Evolutionary conservation across 2,888 invertebrate species (phyloP).

Genomic region (Anorthoa munda): DNA sequence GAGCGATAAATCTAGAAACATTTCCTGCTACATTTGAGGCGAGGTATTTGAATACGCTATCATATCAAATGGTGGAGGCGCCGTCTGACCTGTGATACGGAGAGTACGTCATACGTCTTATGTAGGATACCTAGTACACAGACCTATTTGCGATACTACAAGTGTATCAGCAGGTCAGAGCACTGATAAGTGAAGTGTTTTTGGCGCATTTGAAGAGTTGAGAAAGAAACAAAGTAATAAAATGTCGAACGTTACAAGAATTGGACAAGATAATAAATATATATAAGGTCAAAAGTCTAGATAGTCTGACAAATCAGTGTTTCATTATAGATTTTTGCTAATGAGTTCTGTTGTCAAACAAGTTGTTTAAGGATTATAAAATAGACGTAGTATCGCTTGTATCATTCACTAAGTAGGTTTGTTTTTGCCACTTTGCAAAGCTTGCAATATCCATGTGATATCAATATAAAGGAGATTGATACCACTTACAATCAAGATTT

Average conservation of each 20-base stretch:
- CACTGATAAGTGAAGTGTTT: slow-evolving; percentile 57
- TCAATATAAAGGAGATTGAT: background rate
- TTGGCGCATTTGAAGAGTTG: background rate
- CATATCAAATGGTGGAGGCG: slow-evolving; percentile 67
- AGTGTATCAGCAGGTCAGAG: slow-evolving; percentile 66
- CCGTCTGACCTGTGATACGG: slow-evolving; percentile 72
- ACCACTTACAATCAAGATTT: background rate
- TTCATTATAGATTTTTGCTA: slow-evolving; percentile 7
- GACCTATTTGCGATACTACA: slow-evolving; percentile 56
- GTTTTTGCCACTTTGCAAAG: background rate
- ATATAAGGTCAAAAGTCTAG: background rate
- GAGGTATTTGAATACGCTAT: slow-evolving; percentile 60
- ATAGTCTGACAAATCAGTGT: background rate
- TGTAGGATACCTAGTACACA: slow-evolving; percentile 65
- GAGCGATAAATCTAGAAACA: slow-evolving; percentile 46
- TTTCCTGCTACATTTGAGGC: slow-evolving; percentile 47
- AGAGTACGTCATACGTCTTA: slow-evolving; percentile 53
- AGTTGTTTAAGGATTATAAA: background rate
- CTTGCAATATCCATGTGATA: background rate
- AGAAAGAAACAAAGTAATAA: slow-evolving; percentile 26
- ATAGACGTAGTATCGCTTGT: background rate
- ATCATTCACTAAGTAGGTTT: background rate
- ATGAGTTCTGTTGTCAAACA: background rate
- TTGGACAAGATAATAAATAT: background rate
- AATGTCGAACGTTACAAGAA: background rate